A percentile compares a stretch with the other conserved stretches of the same genome.
These are phyloP conservation scores for Nyctereutes procyonoides DNA, from an alignment of 2,113 vertebrate genomes.

Conservation along the genomic window DNA sequence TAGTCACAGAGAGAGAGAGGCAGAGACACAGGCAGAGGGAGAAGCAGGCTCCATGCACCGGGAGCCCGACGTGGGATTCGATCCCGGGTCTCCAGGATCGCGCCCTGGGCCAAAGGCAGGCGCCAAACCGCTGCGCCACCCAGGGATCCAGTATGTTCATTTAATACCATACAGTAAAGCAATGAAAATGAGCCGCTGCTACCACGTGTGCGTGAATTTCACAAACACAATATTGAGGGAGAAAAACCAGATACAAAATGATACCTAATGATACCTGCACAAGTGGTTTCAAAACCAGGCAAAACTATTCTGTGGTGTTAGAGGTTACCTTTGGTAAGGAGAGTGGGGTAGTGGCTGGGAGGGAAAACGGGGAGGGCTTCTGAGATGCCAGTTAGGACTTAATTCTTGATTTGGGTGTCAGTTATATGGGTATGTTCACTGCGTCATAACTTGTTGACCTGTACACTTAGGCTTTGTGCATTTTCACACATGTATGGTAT, in stretches of 20 bases:
- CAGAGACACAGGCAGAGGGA: too few species aligned
- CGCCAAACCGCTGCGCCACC: too few species aligned
- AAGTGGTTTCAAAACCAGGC: neutral
- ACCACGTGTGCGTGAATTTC: neutral
- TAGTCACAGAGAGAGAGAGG: too few species aligned
- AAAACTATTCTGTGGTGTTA: neutral
- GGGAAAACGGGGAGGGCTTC: neutral
- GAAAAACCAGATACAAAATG: slow-evolving; percentile 12
- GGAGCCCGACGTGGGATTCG: too few species aligned
- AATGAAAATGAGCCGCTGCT: neutral
- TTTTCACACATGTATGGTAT: neutral
- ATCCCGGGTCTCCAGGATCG: too few species aligned
- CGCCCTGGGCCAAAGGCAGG: too few species aligned
- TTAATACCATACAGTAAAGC: neutral
- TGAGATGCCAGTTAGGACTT: neutral
- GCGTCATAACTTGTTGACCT: neutral
- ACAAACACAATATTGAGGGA: neutral
- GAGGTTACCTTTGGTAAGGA: neutral
- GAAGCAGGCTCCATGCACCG: too few species aligned
- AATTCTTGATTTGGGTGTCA: neutral
- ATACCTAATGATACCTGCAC: neutral
- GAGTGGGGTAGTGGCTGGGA: neutral
- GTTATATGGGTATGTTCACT: neutral
- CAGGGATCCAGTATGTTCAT: neutral
- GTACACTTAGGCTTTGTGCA: neutral